Base-by-base conservation (phyloP, 2,797 vertebrate genomes). In the Staurois parvus region DNA sequence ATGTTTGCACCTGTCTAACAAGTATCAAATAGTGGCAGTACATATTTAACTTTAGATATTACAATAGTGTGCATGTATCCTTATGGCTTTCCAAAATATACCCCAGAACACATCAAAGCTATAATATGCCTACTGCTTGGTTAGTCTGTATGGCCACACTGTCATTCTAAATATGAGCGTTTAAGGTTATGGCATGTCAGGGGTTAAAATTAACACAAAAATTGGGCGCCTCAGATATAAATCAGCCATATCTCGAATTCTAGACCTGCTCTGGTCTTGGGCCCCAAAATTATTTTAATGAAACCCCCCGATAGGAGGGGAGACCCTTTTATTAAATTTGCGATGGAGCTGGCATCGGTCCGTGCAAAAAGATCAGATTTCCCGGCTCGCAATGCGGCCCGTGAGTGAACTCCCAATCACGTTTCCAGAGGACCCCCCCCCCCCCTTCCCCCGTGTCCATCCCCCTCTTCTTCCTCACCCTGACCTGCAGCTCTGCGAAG, bases 321-420 rank as follows among this genome's bases (percentile, higher is more conserved):
- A 75, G 76, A 79, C 85, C 85, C 62, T 83, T 83, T 87, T 87
- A 87, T 87, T 87, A 83, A 87, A 87, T 87, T 87, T 87, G 81
- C 21, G 76, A 62, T 83, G 85, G 64, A 87, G 85, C 76, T 87
- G 85, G 85, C 85, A 87, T 70, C 70, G 59, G 79, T 87, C 69
- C 42, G 59, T 83, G 70, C 75, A 83, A 83, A 87, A 83, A 87
- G 69, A 87, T 87, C 85, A 87, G 42, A 87, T 87, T 87, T 83
- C 85, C 81, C 70, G 81, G 76, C 81, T 83, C 81, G 81, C 85
- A 87, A 64, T 77, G 70, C 81, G 85, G 81, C 85, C 85, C 8
- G 76, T 72, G 62, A 83, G 81, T 87, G 85, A 87, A 87, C 85
- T 87, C 85, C 81, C 81, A 87, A 87, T 87, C 85, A 87, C 76